These are phyloP conservation scores for Drosophila rufa DNA, from an alignment of 1,140 invertebrate genomes.

Conservation along the genomic window DNA sequence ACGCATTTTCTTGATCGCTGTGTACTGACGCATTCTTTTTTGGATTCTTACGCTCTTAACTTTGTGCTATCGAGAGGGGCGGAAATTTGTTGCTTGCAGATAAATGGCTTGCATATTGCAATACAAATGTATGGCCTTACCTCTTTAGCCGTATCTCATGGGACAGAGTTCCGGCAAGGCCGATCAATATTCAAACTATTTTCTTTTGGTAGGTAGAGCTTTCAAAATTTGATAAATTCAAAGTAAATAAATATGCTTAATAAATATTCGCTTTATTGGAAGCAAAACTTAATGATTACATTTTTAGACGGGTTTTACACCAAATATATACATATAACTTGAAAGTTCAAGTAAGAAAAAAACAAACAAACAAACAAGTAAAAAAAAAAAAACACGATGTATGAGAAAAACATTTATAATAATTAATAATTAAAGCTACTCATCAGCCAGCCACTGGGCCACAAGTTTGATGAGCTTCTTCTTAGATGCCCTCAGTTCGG, in stretches of 20 bases:
- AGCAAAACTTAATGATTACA: background rate
- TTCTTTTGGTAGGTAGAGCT: too few relatives aligned
- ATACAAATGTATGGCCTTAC: too few relatives aligned
- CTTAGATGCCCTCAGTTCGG: slow-evolving; percentile 85
- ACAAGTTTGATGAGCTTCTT: slow-evolving; percentile 57
- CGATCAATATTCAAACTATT: too few relatives aligned
- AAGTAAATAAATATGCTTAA: background rate
- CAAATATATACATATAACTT: background rate
- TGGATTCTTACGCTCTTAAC: too few relatives aligned
- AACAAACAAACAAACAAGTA: slow-evolving; percentile 1
- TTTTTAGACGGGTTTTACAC: too few relatives aligned
- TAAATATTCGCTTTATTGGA: slow-evolving; percentile 25
- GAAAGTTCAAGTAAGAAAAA: background rate
- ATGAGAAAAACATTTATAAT: background rate
- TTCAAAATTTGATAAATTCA: background rate
- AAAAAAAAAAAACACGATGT: background rate
- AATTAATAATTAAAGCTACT: background rate
- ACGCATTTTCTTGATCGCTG: too few relatives aligned
- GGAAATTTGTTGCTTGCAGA: too few relatives aligned
- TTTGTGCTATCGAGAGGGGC: too few relatives aligned
- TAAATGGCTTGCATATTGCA: too few relatives aligned
- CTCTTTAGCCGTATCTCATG: too few relatives aligned
- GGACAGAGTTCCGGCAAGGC: too few relatives aligned
- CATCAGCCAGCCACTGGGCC: slow-evolving; percentile 60
- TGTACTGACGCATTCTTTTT: too few relatives aligned